A percentile compares a stretch with the other conserved stretches of the same genome.
phyloP scores from a whole-genome alignment of 2,797 vertebrate species.

The Heterohyrax brucei region DNA sequence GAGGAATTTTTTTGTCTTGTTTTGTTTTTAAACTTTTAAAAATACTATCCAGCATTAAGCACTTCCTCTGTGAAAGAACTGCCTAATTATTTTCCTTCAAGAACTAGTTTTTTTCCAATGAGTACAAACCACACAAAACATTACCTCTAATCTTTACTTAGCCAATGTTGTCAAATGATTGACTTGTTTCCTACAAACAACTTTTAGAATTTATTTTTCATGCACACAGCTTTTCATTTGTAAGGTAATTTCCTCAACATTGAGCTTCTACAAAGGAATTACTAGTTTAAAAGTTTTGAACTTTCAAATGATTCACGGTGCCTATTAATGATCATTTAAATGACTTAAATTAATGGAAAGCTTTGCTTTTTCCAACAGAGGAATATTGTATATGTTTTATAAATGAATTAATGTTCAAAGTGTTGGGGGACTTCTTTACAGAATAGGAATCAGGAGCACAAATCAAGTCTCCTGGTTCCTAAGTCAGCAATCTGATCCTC shows the following conservation, averaged over 20 bases:
- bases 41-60: neutral
- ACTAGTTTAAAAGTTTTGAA: neutral
- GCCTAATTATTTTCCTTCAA: constrained; percentile 30
- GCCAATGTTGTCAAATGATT: neutral
- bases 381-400: neutral
- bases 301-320: neutral
- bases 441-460: constrained; percentile 29
- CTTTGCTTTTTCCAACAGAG: neutral
- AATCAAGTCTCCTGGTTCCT: constrained; percentile 30
- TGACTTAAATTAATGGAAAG: neutral
- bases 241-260: neutral
- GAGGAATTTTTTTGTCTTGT: neutral
- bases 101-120: neutral
- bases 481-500: constrained; percentile 14
- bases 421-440: constrained; percentile 63
- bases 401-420: constrained; percentile 33
- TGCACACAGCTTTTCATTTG: neutral
- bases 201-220: constrained; percentile 30
- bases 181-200: constrained; percentile 43
- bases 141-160: neutral
- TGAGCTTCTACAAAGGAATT: neutral
- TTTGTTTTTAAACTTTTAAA: neutral
- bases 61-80: constrained; percentile 3
- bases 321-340: neutral
- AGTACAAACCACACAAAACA: constrained; percentile 17